Percentiles rank a stretch among this genome's conserved stretches.
phyloP scores from a whole-genome alignment of 30 jellyfish, hydroid and myxozoan genomes.

The Turritopsis dohrnii region DNA sequence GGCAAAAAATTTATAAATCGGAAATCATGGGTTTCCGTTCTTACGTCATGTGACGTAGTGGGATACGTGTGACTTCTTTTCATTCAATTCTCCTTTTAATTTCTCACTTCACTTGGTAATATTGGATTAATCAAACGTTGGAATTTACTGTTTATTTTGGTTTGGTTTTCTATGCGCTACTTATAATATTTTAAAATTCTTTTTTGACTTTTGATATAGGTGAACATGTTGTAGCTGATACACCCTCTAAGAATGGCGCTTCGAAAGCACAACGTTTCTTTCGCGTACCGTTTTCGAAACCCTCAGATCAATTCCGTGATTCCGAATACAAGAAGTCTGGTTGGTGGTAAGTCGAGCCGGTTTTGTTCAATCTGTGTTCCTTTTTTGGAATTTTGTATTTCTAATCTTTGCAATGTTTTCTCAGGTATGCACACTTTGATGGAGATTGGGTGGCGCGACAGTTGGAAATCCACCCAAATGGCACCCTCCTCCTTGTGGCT shows the following conservation, averaged over 20 bases:
- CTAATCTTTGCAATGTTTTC: background rate
- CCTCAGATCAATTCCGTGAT: conserved; percentile 79
- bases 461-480: conserved; percentile 91
- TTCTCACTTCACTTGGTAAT: no score
- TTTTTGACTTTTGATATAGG: conserved; percentile 12
- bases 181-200: background rate
- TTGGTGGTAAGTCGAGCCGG: conserved; percentile 65
- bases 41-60: no score
- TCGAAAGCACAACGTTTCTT: conserved; percentile 69
- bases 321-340: conserved; percentile 72
- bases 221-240: conserved; percentile 34
- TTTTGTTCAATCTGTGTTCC: background rate
- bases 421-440: conserved; percentile 98
- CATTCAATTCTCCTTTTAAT: no score
- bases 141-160: no score
- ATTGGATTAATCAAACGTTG: no score
- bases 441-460: conserved; percentile 99
- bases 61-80: no score
- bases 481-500: conserved; percentile 73
- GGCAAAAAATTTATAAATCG: no score
- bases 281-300: conserved; percentile 87
- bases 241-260: conserved; percentile 2
- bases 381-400: no score
- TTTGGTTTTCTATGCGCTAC: background rate
- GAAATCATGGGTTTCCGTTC: no score